Conservation (phyloP, 1,140 invertebrate genomes). For the Sarcophaga peregrina region DNA sequence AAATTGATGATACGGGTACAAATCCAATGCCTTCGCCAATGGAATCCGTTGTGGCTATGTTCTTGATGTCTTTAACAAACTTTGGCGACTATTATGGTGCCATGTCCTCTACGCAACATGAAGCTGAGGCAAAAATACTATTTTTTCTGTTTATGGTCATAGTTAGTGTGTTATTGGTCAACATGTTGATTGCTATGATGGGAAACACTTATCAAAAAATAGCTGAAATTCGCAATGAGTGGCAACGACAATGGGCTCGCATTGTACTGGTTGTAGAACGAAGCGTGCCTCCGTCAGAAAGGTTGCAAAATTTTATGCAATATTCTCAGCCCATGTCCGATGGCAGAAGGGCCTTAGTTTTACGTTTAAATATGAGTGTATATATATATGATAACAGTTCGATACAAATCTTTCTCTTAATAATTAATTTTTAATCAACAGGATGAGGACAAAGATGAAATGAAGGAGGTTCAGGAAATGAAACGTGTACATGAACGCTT, state of each 20-base stretch:
- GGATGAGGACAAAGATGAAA: constrained; percentile 92
- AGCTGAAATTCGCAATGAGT: constrained; percentile 96
- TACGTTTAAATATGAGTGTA: constrained; percentile 86
- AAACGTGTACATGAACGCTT: constrained; percentile 84
- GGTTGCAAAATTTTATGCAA: constrained; percentile 84
- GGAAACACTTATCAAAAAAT: constrained; percentile 99
- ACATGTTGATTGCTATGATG: constrained; percentile 99
- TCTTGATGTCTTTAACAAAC: constrained; percentile 96
- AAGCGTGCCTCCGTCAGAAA: constrained; percentile 88
- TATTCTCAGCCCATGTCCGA: constrained; percentile 98
- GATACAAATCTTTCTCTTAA: not conserved
- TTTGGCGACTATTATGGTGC: constrained; percentile 94
- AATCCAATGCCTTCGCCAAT: constrained; percentile 91
- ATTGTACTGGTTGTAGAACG: constrained; percentile 97
- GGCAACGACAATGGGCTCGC: constrained; percentile 98
- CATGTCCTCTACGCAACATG: constrained; percentile 88
- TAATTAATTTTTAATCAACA: constrained; percentile 64
- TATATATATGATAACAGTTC: constrained; percentile 51
- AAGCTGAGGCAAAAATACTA: constrained; percentile 87
- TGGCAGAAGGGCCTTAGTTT: constrained; percentile 85
- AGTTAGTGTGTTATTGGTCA: constrained; percentile 93
- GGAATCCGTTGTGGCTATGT: constrained; percentile 96
- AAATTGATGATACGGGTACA: constrained; percentile 77
- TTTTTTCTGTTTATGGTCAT: constrained; percentile 97
- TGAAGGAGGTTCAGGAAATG: constrained; percentile 93